phyloP scores from a whole-genome alignment of 2,113 vertebrate species.

The Saccopteryx leptura region DNA sequence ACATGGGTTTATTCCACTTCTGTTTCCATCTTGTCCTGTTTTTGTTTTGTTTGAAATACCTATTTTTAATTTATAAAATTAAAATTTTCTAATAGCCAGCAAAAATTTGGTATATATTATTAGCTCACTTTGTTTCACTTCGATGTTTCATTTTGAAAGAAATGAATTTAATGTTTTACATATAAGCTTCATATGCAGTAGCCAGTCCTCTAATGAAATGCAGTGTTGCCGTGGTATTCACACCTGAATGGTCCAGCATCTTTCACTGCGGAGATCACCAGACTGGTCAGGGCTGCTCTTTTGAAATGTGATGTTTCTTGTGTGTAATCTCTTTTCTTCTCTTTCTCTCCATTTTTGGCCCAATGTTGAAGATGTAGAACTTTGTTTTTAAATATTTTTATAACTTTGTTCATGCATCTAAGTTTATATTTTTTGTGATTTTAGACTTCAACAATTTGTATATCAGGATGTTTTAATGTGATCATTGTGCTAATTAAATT shows the following conservation, averaged over 20 bases:
- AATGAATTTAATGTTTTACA: background rate
- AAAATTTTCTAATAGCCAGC: slow-evolving; percentile 35
- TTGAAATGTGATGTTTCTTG: background rate
- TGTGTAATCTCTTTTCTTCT: background rate
- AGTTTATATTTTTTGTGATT: slow-evolving; percentile 68
- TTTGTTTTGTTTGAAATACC: background rate
- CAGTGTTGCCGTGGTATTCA: background rate
- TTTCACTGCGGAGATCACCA: background rate
- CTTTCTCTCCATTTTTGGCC: background rate
- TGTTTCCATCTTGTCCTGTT: slow-evolving; percentile 66
- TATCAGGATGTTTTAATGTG: slow-evolving; percentile 80
- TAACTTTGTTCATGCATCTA: slow-evolving; percentile 29
- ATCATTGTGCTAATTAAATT: slow-evolving; percentile 85
- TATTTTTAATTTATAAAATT: slow-evolving; percentile 53
- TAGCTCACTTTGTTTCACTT: slow-evolving; percentile 34
- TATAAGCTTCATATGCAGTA: background rate
- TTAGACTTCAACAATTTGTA: slow-evolving; percentile 78
- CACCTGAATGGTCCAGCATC: background rate
- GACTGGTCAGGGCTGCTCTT: background rate
- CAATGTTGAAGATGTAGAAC: background rate
- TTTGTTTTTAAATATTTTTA: slow-evolving; percentile 65
- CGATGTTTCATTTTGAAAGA: background rate
- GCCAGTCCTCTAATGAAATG: background rate
- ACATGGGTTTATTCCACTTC: slow-evolving; percentile 67
- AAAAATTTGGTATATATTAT: background rate